phyloP scores from a whole-genome alignment of 2,113 vertebrate genomes.

The Ptyas mucosa region DNA sequence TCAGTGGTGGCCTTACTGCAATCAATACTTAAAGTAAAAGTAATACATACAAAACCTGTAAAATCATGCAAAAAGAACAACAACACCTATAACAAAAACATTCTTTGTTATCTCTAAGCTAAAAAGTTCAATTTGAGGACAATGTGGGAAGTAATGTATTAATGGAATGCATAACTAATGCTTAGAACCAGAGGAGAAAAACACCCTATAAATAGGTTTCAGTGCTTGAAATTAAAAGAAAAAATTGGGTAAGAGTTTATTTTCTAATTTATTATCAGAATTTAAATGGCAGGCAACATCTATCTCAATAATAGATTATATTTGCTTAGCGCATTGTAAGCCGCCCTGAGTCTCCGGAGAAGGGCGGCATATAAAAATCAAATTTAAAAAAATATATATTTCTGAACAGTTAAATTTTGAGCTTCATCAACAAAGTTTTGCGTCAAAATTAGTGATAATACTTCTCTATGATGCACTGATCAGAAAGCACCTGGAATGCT shows the following conservation, averaged over 20 bases:
- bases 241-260: not conserved
- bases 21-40: slow-evolving; percentile 8
- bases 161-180: not conserved
- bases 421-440: not conserved
- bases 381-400: too few species aligned
- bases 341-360: too few species aligned
- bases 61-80: not conserved
- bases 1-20: slow-evolving; percentile 7
- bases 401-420: not conserved
- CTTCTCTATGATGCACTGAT: not conserved
- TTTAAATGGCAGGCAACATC: not conserved
- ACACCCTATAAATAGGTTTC: not conserved
- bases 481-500: not conserved
- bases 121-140: not conserved
- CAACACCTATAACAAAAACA: not conserved
- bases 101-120: not conserved
- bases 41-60: not conserved
- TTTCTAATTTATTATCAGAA: not conserved
- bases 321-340: too few species aligned
- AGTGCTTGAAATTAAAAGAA: not conserved
- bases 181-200: not conserved
- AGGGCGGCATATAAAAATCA: too few species aligned
- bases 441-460: not conserved
- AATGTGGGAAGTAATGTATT: not conserved
- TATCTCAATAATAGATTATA: not conserved